Base-by-base conservation (phyloP, 1,140 invertebrate species). In the Pygmarrhopalites habei region DNA sequence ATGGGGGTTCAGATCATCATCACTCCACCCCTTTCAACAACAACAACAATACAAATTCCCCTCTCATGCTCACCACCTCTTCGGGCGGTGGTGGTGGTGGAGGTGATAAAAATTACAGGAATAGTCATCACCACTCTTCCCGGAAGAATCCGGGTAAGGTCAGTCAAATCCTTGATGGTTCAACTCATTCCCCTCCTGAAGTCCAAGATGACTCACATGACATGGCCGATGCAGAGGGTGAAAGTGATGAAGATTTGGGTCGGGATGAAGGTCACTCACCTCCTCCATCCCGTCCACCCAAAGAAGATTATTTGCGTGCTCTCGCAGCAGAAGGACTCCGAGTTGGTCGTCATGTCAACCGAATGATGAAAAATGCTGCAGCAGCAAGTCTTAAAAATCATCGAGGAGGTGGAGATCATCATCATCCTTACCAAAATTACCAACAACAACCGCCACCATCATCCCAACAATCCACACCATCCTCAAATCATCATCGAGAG, bases 241-340 rank as follows among this genome's bases (percentile, higher is more conserved):
- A 52, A 26, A 58, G 35, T 28, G 41, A 35, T 5, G 56, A 58
- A 44, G 41, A 44, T 5, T 35, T 17, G 3, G 28, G n/a, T 21
- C 28, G 29, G 23, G 53, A 23, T 12, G 15, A 51, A 14, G 5
- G 2, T 2, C 35, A 58, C 17, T 43, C 23, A 10, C 41, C 56
- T 2, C 41, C 56, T 4, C 49, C 49, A 14, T 12, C 19, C 26
- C 23, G 29, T 29, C 51, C 43, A 26, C 32, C 21, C 23, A 69
- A 69, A 46, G 62, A 69, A 47, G 58, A 69, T 26, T 70, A 70
- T 43, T 51, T 70, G 30, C 25, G 65, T 43, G 58, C 65, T 2
- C 57, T 70, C 15, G 65, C 65, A 21, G 62, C 64, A 7, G 62
- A 70, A 63, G 67, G 67, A 14, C 55, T 69, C 17, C 47, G 64